Base-by-base conservation (phyloP, 92 coral and sea anemone species). In the Zoanthus sansibaricus region DNA sequence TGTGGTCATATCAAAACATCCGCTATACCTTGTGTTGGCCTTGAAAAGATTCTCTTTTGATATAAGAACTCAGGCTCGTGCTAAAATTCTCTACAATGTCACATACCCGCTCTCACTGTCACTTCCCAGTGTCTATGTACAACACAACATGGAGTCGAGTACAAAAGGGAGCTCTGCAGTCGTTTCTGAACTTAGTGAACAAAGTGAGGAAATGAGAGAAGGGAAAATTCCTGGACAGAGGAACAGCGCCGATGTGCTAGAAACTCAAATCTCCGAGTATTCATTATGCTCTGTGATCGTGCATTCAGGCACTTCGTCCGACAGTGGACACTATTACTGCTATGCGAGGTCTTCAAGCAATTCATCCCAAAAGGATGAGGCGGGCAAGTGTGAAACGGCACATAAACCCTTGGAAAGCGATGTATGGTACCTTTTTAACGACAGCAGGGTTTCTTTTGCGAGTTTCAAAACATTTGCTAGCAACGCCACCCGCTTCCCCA, bases 231-330 rank as follows among this genome's bases (percentile, higher is more conserved):
- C 47, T 52, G 75, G 71, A 25, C 83, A 51, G 18, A 78, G 30
- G 7, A 58, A 79, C 0, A 87, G 67, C 5, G 84, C 82, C 0
- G 49, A 46, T n/a, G 72, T 78, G 5, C 74, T 76, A 54, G 94
- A 91, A 5, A 78, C 66, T 33, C 78, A 94, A 32, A 91, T 87
- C 64, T 83, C 89, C 20, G 73, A 86, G 54, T 97, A 97, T 80
- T 86, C 95, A 11, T 89, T 97, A 67, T 92, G 98, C 30, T 95
- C 99, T 21, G 98, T 97, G 0, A 92, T 97, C 25, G 98, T 97
- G 47, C 99, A 97, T 79, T 97, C 99, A 9, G 99, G 99, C n/a
- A 95, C 92, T 5, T 95, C 99, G 3, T 97, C 98, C 11, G 99
- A 97, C 78, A 95, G 98, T 25, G 99, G 99, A 0, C 99, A 97